Percentiles rank a stretch among this genome's conserved stretches.
Evolutionary conservation across 92 coral and sea anemone species (phyloP).

Genomic region (Parazoanthus swiftii): DNA sequence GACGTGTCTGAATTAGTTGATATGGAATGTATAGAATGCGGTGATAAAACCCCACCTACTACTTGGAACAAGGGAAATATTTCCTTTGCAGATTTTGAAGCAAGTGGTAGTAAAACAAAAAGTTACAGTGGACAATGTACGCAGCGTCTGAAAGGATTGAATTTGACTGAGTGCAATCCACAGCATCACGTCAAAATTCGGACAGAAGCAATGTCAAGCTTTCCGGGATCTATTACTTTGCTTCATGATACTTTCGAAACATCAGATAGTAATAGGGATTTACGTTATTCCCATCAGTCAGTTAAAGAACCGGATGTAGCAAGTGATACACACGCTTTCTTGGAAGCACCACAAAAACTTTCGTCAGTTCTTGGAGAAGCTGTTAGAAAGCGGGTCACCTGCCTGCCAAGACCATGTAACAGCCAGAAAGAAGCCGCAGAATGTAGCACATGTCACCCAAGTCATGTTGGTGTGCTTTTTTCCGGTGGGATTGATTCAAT

Average conservation of each 20-base stretch:
- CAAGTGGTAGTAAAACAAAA: background rate
- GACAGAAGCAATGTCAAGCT: background rate
- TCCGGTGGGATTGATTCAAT: slow-evolving; percentile 99
- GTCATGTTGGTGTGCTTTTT: slow-evolving; percentile 84
- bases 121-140: background rate
- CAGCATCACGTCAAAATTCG: background rate
- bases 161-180: background rate
- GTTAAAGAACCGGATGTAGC: background rate
- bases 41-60: background rate
- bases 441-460: background rate
- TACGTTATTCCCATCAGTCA: background rate
- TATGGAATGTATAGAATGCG: background rate
- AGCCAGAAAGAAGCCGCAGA: background rate
- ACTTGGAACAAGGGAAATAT: background rate
- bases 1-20: background rate
- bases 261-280: background rate
- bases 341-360: slow-evolving; percentile 44
- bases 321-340: background rate
- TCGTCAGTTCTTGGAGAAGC: slow-evolving; percentile 75
- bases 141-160: background rate
- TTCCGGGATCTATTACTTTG: background rate
- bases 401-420: slow-evolving; percentile 63
- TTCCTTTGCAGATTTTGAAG: background rate
- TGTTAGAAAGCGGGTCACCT: slow-evolving; percentile 79
- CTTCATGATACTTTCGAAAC: background rate